phyloP scores from a whole-genome alignment of 2,113 vertebrate genomes.

The Taxidea taxus region DNA sequence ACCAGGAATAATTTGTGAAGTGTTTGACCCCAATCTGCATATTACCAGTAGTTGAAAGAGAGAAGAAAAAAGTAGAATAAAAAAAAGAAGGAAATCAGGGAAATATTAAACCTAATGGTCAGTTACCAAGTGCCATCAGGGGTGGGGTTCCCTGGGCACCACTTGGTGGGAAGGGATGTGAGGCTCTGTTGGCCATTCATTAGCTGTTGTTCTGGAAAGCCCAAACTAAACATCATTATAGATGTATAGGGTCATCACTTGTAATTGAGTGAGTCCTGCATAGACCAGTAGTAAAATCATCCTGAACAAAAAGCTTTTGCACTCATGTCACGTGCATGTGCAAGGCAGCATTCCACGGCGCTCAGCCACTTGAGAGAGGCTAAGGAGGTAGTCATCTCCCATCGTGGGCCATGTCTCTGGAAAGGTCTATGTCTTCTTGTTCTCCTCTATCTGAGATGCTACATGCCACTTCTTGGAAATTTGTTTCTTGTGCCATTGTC shows the following conservation, averaged over 20 bases:
- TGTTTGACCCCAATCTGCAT: background rate
- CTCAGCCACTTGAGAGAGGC: background rate
- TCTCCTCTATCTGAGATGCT: background rate
- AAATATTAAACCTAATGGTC: background rate
- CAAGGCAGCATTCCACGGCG: background rate
- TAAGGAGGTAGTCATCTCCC: background rate
- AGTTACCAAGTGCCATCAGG: background rate
- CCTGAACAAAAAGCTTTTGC: background rate
- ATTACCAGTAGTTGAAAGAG: background rate
- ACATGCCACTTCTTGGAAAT: background rate
- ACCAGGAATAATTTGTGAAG: slow-evolving; percentile 15
- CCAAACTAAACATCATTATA: background rate
- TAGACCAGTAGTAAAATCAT: background rate
- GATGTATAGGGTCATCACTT: background rate
- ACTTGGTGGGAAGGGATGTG: background rate
- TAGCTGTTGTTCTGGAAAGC: background rate
- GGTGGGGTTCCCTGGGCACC: background rate
- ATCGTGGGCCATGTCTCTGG: background rate
- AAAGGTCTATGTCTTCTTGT: background rate
- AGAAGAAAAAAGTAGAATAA: background rate
- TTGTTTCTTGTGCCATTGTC: background rate
- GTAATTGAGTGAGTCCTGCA: background rate
- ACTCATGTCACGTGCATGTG: background rate
- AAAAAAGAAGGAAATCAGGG: background rate
- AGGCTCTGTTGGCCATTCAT: background rate